Evolutionary conservation across 2,888 invertebrate species (phyloP), one percentile per base, ranked within the genome.

Genomic region (Yponomeuta cagnagella): DNA sequence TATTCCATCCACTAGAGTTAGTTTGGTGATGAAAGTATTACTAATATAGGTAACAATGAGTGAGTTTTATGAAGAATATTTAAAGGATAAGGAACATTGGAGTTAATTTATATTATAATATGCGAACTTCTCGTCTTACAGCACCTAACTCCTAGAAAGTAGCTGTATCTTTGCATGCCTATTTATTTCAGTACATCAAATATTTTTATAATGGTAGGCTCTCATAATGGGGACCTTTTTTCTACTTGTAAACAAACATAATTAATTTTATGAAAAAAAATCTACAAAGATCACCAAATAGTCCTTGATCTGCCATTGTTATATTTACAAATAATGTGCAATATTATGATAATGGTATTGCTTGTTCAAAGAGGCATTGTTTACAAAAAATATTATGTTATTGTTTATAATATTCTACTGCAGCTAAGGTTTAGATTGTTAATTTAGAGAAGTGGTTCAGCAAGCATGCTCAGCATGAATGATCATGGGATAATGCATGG

Each of bases 21-120:
- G 65, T 31, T 58, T 58, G 65, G 30, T 72, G 70, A 52, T 23
- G 23, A 69, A 52, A 37, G 48, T 69, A 69, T 69, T 48, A 48
- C 52, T 69, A 69, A 31, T 30, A 3, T 31, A 65, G 31, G 33
- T 10, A 31, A 65, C 30, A 65, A 65, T 58, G 52, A 15, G 52
- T 58, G 52, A 58, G 52, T 58, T 58, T 15, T 58, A 58, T 58
- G 12, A 63, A 8, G 10, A 23, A n/a, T 63, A 63, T n/a, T 63
- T 63, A 63, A 63, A 63, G 23, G 43, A 43, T 43, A 8, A 43
- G 43, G 43, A 43, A 43, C 9, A 43, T 43, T 8, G 9, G 37
- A 43, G 43, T 43, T 43, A 43, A 43, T 43, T 43, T 43, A 43
- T 43, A 43, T 8, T 5, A 37, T 37, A 37, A 37, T 8, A 43